Evolutionary conservation across 2,113 vertebrate genomes (phyloP).

Genomic region (Gadus chalcogrammus): DNA sequence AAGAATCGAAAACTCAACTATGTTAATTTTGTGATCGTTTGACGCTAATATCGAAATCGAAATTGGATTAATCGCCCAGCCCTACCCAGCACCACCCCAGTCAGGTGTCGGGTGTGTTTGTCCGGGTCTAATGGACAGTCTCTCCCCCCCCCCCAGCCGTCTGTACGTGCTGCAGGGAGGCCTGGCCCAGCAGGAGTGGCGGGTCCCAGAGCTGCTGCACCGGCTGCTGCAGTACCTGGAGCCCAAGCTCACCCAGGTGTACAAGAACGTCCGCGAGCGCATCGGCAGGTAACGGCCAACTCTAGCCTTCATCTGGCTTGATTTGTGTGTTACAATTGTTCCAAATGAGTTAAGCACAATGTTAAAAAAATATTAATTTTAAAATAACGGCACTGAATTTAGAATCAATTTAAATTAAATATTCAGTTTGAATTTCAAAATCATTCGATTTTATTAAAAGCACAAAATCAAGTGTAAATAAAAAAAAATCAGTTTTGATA

Average conservation of each 20-base stretch:
- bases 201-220: constrained; percentile 90
- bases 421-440: no score
- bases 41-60: no score
- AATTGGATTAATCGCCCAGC: no score
- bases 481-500: not conserved
- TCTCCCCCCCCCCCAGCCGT: constrained; percentile 70
- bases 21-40: no score
- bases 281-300: constrained; percentile 84
- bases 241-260: constrained; percentile 95
- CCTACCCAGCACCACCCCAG: no score
- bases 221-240: constrained; percentile 90
- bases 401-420: not conserved
- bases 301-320: not conserved
- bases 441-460: not conserved
- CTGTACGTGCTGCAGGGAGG: constrained; percentile 94
- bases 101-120: no score
- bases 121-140: not conserved
- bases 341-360: no score
- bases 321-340: no score
- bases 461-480: not conserved
- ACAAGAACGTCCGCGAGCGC: constrained; percentile 94
- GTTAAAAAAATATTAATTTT: not conserved
- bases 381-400: no score
- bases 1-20: no score
- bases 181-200: constrained; percentile 96